Evolutionary conservation across 2,888 invertebrate genomes (phyloP).

Genomic region (Watsonalla binaria): DNA sequence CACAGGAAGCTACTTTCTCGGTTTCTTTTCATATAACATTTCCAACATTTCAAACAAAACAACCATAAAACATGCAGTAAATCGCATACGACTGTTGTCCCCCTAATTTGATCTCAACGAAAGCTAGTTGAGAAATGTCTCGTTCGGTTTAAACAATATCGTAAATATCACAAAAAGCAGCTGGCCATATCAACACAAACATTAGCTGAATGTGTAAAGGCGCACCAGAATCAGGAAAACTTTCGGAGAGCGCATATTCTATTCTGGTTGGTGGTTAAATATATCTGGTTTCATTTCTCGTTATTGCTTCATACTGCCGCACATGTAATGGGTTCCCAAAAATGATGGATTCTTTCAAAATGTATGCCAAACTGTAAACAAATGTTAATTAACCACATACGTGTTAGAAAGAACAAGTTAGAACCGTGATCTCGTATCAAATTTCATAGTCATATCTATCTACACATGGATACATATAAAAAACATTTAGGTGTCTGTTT

Average conservation of each 20-base stretch:
- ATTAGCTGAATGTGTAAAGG: slow-evolving; percentile 11
- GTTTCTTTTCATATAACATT: slow-evolving; percentile 33
- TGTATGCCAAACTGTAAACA: not conserved
- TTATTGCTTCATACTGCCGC: slow-evolving; percentile 24
- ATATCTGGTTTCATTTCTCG: slow-evolving; percentile 37
- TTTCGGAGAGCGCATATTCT: slow-evolving; percentile 35
- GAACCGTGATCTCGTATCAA: too few species aligned
- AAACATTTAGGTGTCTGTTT: too few species aligned
- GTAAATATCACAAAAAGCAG: slow-evolving; percentile 19
- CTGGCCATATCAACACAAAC: slow-evolving; percentile 13
- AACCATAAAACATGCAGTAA: slow-evolving; percentile 20
- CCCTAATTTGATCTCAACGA: not conserved
- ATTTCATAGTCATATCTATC: too few species aligned
- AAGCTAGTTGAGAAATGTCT: not conserved
- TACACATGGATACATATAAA: too few species aligned
- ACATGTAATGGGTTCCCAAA: not conserved
- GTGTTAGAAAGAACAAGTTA: too few species aligned
- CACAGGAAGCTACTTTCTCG: slow-evolving; percentile 44
- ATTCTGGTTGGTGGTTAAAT: slow-evolving; percentile 38
- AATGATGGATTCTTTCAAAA: not conserved
- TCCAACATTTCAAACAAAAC: slow-evolving; percentile 19
- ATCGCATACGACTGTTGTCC: not conserved
- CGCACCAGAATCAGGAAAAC: slow-evolving; percentile 37
- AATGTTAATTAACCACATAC: not conserved
- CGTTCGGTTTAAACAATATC: slow-evolving; percentile 2